Conservation (phyloP, 2,888 invertebrate genomes). For the Oscheius sp. region DNA sequence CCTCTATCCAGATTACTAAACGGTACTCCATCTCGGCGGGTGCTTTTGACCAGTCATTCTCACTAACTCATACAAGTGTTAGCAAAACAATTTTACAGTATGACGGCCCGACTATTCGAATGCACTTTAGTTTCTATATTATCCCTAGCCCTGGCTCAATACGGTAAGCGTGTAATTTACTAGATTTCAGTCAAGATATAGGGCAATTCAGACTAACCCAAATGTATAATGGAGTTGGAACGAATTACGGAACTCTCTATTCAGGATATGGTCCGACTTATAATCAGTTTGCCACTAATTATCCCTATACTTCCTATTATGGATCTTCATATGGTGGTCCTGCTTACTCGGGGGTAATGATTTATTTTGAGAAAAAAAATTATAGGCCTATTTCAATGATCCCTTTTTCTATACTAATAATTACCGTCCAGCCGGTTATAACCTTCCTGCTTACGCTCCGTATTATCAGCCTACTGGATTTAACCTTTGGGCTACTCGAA, state of each 20-base stretch:
- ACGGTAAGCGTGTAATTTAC: conserved; percentile 7
- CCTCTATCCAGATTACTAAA: too few species aligned
- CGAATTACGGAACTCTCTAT: not conserved
- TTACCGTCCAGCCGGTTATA: conserved; percentile 14
- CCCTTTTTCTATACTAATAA: conserved; percentile 11
- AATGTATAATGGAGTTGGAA: not conserved
- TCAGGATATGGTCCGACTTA: not conserved
- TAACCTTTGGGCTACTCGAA: not conserved
- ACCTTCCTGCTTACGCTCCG: not conserved
- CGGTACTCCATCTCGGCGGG: too few species aligned
- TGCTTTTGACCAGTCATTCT: too few species aligned
- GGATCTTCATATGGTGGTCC: conserved; percentile 1
- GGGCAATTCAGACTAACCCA: conserved; percentile 2
- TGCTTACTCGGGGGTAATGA: conserved; percentile 2
- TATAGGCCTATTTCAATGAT: conserved; percentile 15
- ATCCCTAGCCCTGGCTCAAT: not conserved
- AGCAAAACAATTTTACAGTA: too few species aligned
- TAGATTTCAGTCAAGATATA: too few species aligned
- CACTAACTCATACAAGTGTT: too few species aligned
- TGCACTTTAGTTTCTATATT: too few species aligned
- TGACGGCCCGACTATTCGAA: too few species aligned
- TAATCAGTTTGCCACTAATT: not conserved
- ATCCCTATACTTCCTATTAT: conserved; percentile 6
- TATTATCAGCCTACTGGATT: conserved; percentile 13
- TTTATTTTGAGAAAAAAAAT: not conserved